Evolutionary conservation across 2,113 vertebrate genomes (phyloP).

Genomic region (Hippolais icterina): DNA sequence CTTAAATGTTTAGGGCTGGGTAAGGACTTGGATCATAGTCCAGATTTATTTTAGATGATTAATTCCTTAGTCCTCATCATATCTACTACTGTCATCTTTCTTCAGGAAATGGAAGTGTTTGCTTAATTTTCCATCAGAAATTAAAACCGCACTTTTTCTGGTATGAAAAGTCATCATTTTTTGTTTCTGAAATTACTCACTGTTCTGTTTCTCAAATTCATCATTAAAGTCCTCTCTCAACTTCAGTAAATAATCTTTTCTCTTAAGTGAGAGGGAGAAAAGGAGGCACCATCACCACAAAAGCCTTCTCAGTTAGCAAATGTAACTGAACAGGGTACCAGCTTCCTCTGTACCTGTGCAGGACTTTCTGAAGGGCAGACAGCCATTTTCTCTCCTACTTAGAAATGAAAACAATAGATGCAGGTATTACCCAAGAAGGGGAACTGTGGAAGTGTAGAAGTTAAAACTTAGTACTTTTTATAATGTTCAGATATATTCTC

Average conservation of each 20-base stretch:
- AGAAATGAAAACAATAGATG: background rate
- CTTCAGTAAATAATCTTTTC: background rate
- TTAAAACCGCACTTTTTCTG: background rate
- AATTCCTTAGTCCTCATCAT: background rate
- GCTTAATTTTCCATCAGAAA: background rate
- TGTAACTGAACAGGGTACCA: background rate
- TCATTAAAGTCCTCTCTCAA: background rate
- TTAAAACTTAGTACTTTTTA: background rate
- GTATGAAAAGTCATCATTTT: background rate
- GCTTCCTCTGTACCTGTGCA: background rate
- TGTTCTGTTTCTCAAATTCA: background rate
- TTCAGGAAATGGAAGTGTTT: background rate
- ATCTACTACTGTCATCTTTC: background rate
- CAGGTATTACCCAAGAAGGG: background rate
- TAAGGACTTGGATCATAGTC: background rate
- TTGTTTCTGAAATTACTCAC: background rate
- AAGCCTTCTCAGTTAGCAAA: background rate
- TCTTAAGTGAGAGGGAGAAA: background rate
- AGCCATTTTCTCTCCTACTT: background rate
- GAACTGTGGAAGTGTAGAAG: background rate
- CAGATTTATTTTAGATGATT: background rate
- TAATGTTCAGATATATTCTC: background rate
- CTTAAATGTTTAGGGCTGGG: background rate
- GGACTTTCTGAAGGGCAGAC: background rate
- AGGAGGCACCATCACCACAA: background rate